These are phyloP conservation scores for Hirtodrosophila histrioides DNA, from an alignment of 2,888 invertebrate genomes.

Conservation along the genomic window DNA sequence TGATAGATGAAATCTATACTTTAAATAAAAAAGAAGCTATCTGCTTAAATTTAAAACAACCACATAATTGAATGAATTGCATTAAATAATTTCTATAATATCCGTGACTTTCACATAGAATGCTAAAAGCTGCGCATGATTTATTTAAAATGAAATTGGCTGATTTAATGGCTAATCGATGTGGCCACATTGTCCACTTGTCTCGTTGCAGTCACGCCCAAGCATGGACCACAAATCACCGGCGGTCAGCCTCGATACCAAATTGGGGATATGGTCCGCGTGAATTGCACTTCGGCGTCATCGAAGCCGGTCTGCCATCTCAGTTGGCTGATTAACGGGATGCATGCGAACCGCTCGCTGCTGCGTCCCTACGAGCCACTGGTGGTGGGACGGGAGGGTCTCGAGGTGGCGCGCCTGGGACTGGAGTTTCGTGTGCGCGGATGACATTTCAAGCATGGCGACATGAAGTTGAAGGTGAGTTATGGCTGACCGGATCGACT, in stretches of 20 bases:
- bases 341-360: constrained; percentile 87
- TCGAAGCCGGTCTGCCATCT: constrained; percentile 93
- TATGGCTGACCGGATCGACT: constrained; percentile 29
- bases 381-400: constrained; percentile 86
- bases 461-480: constrained; percentile 92
- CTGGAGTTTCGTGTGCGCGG: constrained; percentile 92
- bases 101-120: too few species aligned
- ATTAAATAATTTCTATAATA: too few species aligned
- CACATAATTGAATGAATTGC: too few species aligned
- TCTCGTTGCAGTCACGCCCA: constrained; percentile 89
- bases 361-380: constrained; percentile 86
- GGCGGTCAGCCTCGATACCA: constrained; percentile 93
- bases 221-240: constrained; percentile 92
- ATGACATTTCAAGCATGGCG: constrained; percentile 93
- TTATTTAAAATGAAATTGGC: neutral
- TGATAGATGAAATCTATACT: too few species aligned
- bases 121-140: too few species aligned
- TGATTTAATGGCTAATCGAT: constrained; percentile 40
- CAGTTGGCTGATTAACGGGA: constrained; percentile 94
- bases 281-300: constrained; percentile 93
- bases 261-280: constrained; percentile 91
- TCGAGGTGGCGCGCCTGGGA: constrained; percentile 91
- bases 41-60: too few species aligned
- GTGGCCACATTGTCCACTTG: constrained; percentile 30
- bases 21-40: too few species aligned